Base-by-base conservation (phyloP, 1,140 invertebrate species). In the Heterodera schachtii region DNA sequence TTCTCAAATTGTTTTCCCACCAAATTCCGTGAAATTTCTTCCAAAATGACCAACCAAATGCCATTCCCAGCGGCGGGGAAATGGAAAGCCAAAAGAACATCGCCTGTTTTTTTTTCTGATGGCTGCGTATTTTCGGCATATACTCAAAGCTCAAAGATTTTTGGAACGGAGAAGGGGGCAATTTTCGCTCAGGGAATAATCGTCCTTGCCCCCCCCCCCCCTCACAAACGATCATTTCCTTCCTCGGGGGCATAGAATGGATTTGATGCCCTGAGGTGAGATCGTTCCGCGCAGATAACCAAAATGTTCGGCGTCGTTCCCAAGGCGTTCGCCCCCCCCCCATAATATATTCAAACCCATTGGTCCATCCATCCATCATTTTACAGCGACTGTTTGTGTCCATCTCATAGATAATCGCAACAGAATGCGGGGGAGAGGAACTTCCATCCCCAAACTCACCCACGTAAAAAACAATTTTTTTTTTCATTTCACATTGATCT, bases 211-310 rank as follows among this genome's bases (percentile, higher is more conserved):
- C 67, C 11, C 6, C 2, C 49, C 11, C 49, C 11, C 49, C 11
- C 6, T 52, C 49, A 8, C 49, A 52, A 52, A 52, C 49, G 49
- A 52, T 11, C 49, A 6, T 52, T 52, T 52, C 49, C 6, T 52
- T 52, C 49, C 49, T 52, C 49, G 49, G 11, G 49, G 49, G 49
- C 49, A 52, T 52, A 6, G 11, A 8, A 8, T 6, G 49, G 49
- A 52, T 6, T 8, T 6, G 49, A 11, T 52, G 49, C 49, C 49
- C 67, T n/a, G 67, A 69, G 67, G 67, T 31, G 67, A 69, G 67
- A 69, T 69, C 67, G 67, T 69, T 19, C 67, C 67, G 67, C 67
- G 67, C 67, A 69, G 67, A 69, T 69, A 69, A 69, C 67, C 67
- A 43, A 52, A 52, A 52, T 52, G 6, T 6, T 6, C 49, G 0